Base-by-base conservation (phyloP, 2,888 invertebrate species). In the Chaetoderma sp. region DNA sequence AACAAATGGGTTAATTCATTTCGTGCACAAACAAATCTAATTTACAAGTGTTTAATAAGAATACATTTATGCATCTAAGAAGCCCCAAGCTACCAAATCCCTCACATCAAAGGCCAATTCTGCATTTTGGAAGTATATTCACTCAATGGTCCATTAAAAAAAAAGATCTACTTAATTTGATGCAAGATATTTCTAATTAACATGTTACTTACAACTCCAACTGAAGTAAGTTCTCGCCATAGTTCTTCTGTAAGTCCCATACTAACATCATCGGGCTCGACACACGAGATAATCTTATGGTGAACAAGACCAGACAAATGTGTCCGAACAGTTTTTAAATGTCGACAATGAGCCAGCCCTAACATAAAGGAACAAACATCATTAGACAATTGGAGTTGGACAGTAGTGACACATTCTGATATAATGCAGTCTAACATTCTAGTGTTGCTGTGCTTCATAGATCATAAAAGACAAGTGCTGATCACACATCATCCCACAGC, bases 291-390 rank as follows among this genome's bases (percentile, higher is more conserved):
- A 42, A 84, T 80, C 16, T 78, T 70, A 44, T 76, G 73, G 84
- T 94, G 91, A 0, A 97, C 94, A 21, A 97, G 88, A 0, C 95
- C 95, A 32, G 95, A 94, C 18, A 97, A 90, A 88, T 97, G 97
- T 0, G 94, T 96, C 47, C 96, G 88, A 0, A 98, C 95, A 0
- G 96, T 97, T 36, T 94, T 93, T 79, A 98, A 88, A 81, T 97
- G 96, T 21, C 96, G 89, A 81, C 96, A 96, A 84, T 97, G 95
- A 0, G 96, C 95, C 67, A 96, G 88, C 97, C 89, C 88, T 88
- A 71, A 32, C 74, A 60, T n/a, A 44, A 18, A n/a, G 21, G 16
- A 60, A 33, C 27, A 25, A 32, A 60, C 32, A 21, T n/a, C 4
- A 54, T 5, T 16, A 8, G 25, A 42, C 10, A 23, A 21, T 23